Conservation (phyloP, 2,113 vertebrate species). For the Myocastor coypus region DNA sequence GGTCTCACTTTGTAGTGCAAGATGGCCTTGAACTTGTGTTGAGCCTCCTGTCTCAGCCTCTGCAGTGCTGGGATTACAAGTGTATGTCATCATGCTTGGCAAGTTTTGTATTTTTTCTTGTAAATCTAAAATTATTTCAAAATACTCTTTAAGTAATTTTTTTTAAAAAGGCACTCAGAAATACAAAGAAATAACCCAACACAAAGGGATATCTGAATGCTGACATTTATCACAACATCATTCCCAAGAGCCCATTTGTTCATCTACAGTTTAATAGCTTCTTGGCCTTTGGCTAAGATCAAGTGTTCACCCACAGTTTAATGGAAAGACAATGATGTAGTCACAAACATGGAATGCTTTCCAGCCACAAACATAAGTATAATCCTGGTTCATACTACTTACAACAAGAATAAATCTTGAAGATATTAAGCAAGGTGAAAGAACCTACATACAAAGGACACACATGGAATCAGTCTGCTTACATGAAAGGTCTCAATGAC, state of each 20-base stretch:
- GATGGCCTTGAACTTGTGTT: not conserved
- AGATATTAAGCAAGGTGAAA: conserved; percentile 1
- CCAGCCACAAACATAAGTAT: not conserved
- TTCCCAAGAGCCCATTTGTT: not conserved
- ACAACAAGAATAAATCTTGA: conserved; percentile 5
- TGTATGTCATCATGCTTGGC: not conserved
- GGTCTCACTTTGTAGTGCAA: not conserved
- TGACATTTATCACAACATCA: not conserved
- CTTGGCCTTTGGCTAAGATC: no score
- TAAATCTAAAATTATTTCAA: not conserved
- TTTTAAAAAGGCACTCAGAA: not conserved
- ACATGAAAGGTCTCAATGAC: not conserved
- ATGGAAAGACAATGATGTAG: not conserved
- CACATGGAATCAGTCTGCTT: not conserved
- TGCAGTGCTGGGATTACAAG: not conserved
- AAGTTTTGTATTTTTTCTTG: not conserved
- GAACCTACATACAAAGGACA: not conserved
- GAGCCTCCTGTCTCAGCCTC: not conserved
- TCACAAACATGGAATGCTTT: not conserved
- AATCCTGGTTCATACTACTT: not conserved
- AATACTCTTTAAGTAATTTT: not conserved
- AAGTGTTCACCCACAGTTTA: not conserved
- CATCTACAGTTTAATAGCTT: not conserved
- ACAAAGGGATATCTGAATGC: not conserved
- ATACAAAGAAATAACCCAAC: not conserved